Evolutionary conservation across 92 coral and sea anemone genomes (phyloP), one percentile per base, ranked within the genome.

Genomic region (Zoanthus solanderi): DNA sequence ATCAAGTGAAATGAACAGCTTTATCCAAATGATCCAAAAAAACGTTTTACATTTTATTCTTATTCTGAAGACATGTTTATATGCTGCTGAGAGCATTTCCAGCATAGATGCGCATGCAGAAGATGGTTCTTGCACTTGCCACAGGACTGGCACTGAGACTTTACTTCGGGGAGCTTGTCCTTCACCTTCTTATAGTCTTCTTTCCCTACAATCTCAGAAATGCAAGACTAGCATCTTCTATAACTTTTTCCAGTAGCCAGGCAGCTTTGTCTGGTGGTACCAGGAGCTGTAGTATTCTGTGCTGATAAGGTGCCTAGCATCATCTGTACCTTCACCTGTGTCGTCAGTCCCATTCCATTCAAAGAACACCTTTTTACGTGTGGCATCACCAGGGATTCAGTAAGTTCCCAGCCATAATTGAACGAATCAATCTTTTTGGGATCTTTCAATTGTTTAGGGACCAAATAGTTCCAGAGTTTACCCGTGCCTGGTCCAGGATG

Each of bases 351-450:
- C 17, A 34, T n/a, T 6, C 76, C n/a, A 71, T 71, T 71, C 23
- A 72, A 30, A 11, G 76, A 72, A 14, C 52, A 47, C n/a, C 76
- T 28, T 9, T 42, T 32, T 72, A 72, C n/a, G n/a, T 32, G 18
- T 14, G 76, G 76, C n/a, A 32, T 31, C 32, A 71, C 76, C 17
- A 71, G 48, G 48, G 76, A 31, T 30, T 71, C 47, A 72, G 76
- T 47, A 13, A 11, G 48, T 14, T 72, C 76, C 76, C 76, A 72
- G 18, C 23, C 52, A 32, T 72, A 72, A 13, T 42, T 32, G 48
- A 72, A 72, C 3, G 76, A 72, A 37, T 14, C 12, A 30, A 72
- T 11, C 50, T 72, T 42, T 48, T 72, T 72, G 0, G 76, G 76
- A 37, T 72, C 23, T 23, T 18, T 15, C 13, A 4, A 32, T 37